Evolutionary conservation across 1,140 invertebrate genomes (phyloP), one percentile per base, ranked within the genome.

Genomic region (Scylla paramamosain): DNA sequence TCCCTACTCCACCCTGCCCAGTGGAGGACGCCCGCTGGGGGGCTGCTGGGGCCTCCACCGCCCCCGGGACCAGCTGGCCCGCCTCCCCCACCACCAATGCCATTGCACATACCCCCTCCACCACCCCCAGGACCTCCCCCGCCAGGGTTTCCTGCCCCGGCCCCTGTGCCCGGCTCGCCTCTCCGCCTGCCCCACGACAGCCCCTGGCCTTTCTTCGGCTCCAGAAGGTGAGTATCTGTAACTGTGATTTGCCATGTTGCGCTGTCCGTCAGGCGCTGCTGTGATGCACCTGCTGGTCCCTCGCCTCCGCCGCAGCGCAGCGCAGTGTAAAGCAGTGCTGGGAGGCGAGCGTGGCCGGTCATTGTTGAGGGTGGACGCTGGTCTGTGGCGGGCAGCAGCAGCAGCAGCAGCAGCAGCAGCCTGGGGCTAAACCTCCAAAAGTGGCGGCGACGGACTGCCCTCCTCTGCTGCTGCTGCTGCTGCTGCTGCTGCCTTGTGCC

Each of bases 1-100:
- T 12, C 97, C 97, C 12, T 97, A 97, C 92, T 97, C 97, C 4
- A 97, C 97, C 12, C 91, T 97, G 93, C 97, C 97, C 29, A 92
- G 94, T 77, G 95, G 95, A 16, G 91, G 96, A 46, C 96, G 96
- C 77, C 86, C 92, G 0, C 28, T 95, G 46, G 90, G 90, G 48
- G 94, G 90, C 89, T 92, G 4, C 20, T 92, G 77, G 90, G 90
- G 46, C 94, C 96, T 31, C 96, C 96, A 82, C 87, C 94, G 32
- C 93, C 96, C 4, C 88, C 52, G 46, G 82, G 92, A 29, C 93
- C 91, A 45, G 92, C 59, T 83, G 52, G 94, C 39, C 90, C 94
- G 29, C 90, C 96, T 12, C 89, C 95, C 67, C 93, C 95, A 91
- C 88, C 94, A 82, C 94, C 91, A 25, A 91, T 95, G 82, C 89